These are phyloP conservation scores for Embiotoca jacksoni DNA, from an alignment of 2,113 vertebrate genomes.

Conservation along the genomic window DNA sequence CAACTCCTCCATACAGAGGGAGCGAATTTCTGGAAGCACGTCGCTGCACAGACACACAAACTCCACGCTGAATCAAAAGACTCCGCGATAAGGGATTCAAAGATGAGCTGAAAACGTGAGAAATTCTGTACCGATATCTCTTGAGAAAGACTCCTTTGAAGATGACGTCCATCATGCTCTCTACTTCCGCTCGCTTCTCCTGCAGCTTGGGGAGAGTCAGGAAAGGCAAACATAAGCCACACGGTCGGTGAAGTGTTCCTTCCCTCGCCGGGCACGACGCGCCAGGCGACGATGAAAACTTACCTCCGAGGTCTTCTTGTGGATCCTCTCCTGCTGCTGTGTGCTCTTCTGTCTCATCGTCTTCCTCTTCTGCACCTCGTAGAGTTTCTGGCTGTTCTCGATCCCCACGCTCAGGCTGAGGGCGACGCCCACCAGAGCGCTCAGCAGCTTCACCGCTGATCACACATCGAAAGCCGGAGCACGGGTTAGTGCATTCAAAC, in stretches of 20 bases:
- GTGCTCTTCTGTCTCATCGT: constrained; percentile 76
- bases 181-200: constrained; percentile 87
- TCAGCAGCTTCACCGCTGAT: constrained; percentile 90
- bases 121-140: constrained; percentile 86
- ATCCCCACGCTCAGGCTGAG: constrained; percentile 86
- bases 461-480: neutral
- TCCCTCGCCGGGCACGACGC: no score
- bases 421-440: constrained; percentile 84
- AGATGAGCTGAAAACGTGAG: neutral
- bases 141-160: constrained; percentile 93
- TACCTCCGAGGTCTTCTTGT: constrained; percentile 89
- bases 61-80: neutral
- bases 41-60: constrained; percentile 79
- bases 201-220: constrained; percentile 82
- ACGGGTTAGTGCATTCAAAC: neutral
- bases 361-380: constrained; percentile 85
- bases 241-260: neutral
- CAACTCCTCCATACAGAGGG: constrained; percentile 91
- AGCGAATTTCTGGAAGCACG: constrained; percentile 90
- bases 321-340: constrained; percentile 85
- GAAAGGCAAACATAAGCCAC: neutral
- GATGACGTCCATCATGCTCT: constrained; percentile 90
- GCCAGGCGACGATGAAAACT: neutral
- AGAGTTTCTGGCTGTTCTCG: constrained; percentile 88
- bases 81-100: neutral